Base-by-base conservation (phyloP, 2,797 vertebrate genomes). In the Gadopsis marmoratus region DNA sequence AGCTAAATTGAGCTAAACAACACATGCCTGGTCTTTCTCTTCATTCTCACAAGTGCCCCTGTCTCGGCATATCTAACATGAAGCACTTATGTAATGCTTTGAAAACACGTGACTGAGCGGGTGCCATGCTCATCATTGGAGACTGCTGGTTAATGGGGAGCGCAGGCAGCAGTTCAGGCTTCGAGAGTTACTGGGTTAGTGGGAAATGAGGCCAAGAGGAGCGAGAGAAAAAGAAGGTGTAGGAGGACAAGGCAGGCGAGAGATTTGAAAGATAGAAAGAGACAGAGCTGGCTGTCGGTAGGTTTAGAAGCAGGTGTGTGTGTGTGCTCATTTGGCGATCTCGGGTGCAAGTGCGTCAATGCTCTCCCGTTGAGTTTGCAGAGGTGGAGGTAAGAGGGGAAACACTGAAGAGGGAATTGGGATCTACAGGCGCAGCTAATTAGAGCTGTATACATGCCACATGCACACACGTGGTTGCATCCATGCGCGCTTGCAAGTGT, bases 121-220 rank as follows among this genome's bases (percentile, higher is more conserved):
- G 84, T 85, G 86, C 85, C 90, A 86, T 86, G 90, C 89, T 91
- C 89, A 83, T 92, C 89, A 87, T 76, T 45, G 82, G 88, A 94
- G 92, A 93, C 90, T 91, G 90, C 91, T 87, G 87, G 87, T 91
- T 88, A 88, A 79, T 87, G 74, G 81, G 83, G 77, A 71, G 81
- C 41, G 73, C 62, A 78, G 66, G 76, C 70, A 73, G 85, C 39
- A 53, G 74, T 43, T 71, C 39, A 31, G 76, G 80, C 48, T 76
- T 48, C 19, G 70, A 59, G 74, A 82, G 79, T 82, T 72, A 86
- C 58, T 77, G 78, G 86, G 86, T 87, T 85, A 90, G 76, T 84
- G 65, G 83, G 83, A 77, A 86, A 82, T 29, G 62, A 88, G 86
- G 88, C 83, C 74, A 80, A 58, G 67, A 86, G 61, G 73, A 76